Percentiles rank a stretch among this genome's conserved stretches.
Evolutionary conservation across 2,113 vertebrate genomes (phyloP).

Genomic region (Paratilapia polleni): DNA sequence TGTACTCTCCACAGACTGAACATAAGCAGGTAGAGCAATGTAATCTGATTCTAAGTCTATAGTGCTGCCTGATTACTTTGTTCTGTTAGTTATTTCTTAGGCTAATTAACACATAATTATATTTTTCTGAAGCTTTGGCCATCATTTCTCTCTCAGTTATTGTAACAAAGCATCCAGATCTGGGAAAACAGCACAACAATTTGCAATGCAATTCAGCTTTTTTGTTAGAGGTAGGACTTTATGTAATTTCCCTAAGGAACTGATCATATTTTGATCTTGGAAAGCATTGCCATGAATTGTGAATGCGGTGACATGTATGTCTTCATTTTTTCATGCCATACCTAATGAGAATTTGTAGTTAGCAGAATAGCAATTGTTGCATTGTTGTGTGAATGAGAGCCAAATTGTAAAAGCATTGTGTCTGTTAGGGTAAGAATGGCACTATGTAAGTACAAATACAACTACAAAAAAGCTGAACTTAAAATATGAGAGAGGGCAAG

Average conservation of each 20-base stretch:
- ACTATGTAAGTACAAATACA: not conserved
- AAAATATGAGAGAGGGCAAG: not conserved
- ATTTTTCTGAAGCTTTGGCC: not conserved
- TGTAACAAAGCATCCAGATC: not conserved
- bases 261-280: not conserved
- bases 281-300: not conserved
- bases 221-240: too few relatives aligned
- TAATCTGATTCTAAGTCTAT: not conserved
- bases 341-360: not conserved
- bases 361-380: not conserved
- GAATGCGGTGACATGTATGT: not conserved
- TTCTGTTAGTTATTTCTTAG: not conserved
- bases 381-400: too few relatives aligned
- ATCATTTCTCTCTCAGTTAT: not conserved
- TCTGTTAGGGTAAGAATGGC: not conserved
- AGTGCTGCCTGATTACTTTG: not conserved
- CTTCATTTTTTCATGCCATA: not conserved
- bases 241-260: not conserved
- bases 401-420: fast-evolving
- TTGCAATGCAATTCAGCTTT: not conserved
- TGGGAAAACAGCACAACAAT: not conserved
- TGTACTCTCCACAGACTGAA: not conserved
- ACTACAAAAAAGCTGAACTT: not conserved
- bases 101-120: not conserved
- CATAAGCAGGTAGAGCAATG: not conserved